Conservation (phyloP, 2,888 invertebrate species). For the Lordiphosa andalusiaca region DNA sequence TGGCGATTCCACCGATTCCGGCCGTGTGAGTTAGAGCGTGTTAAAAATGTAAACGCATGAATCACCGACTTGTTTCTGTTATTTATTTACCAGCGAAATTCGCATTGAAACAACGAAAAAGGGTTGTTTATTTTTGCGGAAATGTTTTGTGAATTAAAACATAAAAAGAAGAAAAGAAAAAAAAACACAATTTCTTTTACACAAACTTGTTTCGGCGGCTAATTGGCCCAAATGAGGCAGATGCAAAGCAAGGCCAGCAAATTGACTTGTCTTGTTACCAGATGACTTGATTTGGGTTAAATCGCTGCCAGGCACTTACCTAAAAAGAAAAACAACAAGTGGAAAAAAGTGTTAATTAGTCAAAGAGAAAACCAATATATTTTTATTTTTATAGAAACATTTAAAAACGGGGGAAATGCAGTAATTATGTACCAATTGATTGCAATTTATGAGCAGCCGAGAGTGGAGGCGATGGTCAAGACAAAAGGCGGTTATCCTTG, state of each 20-base stretch:
- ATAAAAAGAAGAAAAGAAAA: background rate
- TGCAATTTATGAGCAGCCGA: conserved; percentile 58
- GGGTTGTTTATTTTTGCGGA: conserved; percentile 54
- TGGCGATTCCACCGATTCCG: conserved; percentile 17
- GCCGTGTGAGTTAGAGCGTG: conserved; percentile 64
- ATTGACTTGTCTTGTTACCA: conserved; percentile 37
- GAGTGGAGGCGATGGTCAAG: conserved; percentile 22
- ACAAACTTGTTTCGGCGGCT: conserved; percentile 43
- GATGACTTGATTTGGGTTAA: conserved; percentile 35
- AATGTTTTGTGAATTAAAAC: conserved; percentile 46
- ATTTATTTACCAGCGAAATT: conserved; percentile 15
- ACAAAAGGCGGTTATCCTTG: conserved; percentile 63
- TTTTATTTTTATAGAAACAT: conserved; percentile 5
- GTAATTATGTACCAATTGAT: conserved; percentile 69
- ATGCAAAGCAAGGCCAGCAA: conserved; percentile 4
- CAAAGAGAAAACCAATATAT: conserved; percentile 19
- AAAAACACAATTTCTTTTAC: conserved; percentile 22
- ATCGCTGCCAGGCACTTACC: conserved; percentile 54
- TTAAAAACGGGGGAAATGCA: conserved; percentile 11
- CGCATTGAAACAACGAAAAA: no score
- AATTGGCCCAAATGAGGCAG: conserved; percentile 48
- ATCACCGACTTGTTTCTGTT: conserved; percentile 43
- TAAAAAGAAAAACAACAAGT: conserved; percentile 49
- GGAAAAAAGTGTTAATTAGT: conserved; percentile 45
- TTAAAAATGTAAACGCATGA: conserved; percentile 62